These are phyloP conservation scores for Oenanthe melanoleuca DNA, from an alignment of 2,113 vertebrate species.

Conservation along the genomic window DNA sequence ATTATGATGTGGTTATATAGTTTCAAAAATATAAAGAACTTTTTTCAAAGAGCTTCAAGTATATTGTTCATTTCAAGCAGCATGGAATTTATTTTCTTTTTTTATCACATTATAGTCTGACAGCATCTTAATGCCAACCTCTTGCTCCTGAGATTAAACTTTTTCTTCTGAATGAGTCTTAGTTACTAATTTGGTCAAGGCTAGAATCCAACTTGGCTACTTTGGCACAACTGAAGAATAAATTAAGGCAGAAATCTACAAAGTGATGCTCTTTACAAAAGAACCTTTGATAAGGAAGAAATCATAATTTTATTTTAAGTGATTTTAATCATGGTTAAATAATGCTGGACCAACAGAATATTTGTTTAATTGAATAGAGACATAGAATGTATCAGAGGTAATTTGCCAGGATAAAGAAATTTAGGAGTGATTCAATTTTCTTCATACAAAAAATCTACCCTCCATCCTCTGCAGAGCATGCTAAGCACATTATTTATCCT, in stretches of 20 bases:
- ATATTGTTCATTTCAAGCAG: background rate
- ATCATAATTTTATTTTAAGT: conserved; percentile 27
- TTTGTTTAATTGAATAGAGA: conserved; percentile 66
- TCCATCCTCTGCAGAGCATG: background rate
- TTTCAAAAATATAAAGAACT: background rate
- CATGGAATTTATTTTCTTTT: conserved; percentile 4
- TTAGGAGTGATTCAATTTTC: conserved; percentile 60
- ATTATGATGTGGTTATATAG: background rate
- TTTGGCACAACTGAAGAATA: conserved; percentile 18
- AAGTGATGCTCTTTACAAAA: background rate
- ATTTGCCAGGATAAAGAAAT: conserved; percentile 64
- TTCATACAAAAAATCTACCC: background rate
- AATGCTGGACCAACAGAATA: conserved; percentile 38
- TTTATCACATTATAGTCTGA: background rate
- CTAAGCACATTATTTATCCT: conserved; percentile 56
- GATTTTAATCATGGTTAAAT: conserved; percentile 56
- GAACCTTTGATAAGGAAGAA: background rate
- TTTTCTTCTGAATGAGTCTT: conserved; percentile 19
- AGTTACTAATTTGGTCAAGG: conserved; percentile 46
- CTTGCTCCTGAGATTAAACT: background rate
- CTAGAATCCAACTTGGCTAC: background rate
- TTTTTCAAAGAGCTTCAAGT: background rate
- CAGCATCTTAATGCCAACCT: background rate
- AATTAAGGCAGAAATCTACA: background rate
- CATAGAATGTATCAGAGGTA: conserved; percentile 37